phyloP scores from a whole-genome alignment of 2,888 invertebrate species.

The Sinhomidia bicolor region DNA sequence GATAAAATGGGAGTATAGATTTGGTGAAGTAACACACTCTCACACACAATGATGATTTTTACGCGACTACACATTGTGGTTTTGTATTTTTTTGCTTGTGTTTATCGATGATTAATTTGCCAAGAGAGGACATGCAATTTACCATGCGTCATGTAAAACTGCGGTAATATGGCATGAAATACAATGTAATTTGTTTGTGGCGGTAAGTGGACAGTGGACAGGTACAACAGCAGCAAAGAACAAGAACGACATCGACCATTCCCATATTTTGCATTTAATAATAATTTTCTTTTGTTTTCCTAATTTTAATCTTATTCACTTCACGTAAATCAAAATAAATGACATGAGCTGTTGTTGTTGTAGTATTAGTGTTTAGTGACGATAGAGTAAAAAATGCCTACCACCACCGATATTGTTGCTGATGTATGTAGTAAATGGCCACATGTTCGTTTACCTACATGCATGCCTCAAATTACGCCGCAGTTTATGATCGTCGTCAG shows the following conservation, averaged over 20 bases:
- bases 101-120: constrained; percentile 58
- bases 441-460: neutral
- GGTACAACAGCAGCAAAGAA: neutral
- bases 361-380: constrained; percentile 19
- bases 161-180: constrained; percentile 40
- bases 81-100: neutral
- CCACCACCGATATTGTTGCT: too few species aligned
- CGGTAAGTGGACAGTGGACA: constrained; percentile 25
- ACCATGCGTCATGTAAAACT: constrained; percentile 11
- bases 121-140: constrained; percentile 20
- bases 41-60: neutral
- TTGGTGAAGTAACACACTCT: neutral
- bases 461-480: neutral
- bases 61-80: neutral
- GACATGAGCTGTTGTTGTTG: too few species aligned
- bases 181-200: constrained; percentile 29
- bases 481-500: neutral
- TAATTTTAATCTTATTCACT: constrained; percentile 50
- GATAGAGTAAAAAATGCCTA: constrained; percentile 10
- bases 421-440: neutral
- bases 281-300: constrained; percentile 3
- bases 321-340: constrained; percentile 66
- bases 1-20: neutral
- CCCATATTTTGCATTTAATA: constrained; percentile 14
- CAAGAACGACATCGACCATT: neutral